Evolutionary conservation across 2,797 vertebrate genomes (phyloP).

Genomic region (Chloroceryle amazona): DNA sequence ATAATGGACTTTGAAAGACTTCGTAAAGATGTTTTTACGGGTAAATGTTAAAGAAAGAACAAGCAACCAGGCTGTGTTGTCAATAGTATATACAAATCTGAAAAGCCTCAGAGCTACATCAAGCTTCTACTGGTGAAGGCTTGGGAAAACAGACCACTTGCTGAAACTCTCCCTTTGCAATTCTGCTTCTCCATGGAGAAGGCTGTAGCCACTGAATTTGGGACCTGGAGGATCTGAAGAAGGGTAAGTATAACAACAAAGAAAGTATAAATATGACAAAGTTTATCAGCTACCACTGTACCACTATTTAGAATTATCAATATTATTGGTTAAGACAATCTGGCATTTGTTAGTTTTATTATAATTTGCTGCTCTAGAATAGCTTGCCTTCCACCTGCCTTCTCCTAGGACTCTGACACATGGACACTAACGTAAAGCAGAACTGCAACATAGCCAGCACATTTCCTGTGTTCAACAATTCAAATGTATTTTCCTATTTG

Average conservation of each 20-base stretch:
- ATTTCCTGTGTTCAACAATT: background rate
- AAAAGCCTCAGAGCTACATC: accelerated
- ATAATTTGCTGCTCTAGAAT: background rate
- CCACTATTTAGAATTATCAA: background rate
- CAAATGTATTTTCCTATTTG: background rate
- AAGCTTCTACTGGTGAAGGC: background rate
- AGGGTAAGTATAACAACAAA: background rate
- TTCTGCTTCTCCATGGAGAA: background rate
- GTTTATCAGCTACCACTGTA: background rate
- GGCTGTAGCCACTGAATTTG: background rate
- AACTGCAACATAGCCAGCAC: background rate
- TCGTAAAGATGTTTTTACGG: background rate
- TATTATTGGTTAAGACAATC: background rate
- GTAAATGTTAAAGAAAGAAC: background rate
- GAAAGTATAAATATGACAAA: background rate
- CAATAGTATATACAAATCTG: background rate
- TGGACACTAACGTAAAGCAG: background rate
- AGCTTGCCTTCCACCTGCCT: background rate
- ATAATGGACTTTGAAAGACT: background rate
- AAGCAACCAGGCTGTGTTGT: background rate
- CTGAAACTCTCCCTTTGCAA: background rate
- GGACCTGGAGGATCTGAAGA: background rate
- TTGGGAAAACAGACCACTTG: background rate
- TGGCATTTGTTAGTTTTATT: background rate
- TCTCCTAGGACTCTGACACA: background rate